Percentiles rank a stretch among this genome's conserved stretches.
phyloP scores from a whole-genome alignment of 2,113 vertebrate species.

The Quiscalus mexicanus region DNA sequence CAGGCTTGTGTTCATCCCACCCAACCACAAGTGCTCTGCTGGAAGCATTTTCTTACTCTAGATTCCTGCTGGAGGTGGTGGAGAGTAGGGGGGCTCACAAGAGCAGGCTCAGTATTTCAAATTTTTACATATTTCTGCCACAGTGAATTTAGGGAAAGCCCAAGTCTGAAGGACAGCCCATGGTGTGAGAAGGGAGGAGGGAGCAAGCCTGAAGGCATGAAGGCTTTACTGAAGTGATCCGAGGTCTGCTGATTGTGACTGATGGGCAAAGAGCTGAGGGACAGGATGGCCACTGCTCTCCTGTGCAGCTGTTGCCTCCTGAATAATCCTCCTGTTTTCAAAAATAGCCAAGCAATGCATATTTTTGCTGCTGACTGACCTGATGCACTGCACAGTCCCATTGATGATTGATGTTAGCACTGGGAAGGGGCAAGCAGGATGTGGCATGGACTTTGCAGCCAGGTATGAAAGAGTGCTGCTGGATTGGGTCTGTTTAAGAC shows the following conservation, averaged over 20 bases:
- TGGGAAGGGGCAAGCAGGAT: background rate
- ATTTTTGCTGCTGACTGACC: background rate
- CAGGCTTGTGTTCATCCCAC: background rate
- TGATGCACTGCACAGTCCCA: background rate
- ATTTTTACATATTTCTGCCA: background rate
- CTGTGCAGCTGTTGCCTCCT: background rate
- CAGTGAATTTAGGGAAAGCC: background rate
- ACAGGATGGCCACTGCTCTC: background rate
- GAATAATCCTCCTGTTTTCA: background rate
- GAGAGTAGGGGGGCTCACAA: background rate
- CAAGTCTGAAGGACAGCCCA: background rate
- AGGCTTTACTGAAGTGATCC: background rate
- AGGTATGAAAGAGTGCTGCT: background rate
- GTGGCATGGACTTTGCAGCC: background rate
- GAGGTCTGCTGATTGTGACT: background rate
- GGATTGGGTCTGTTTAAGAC: background rate
- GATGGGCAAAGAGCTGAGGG: background rate
- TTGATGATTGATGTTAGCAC: background rate
- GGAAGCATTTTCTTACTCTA: background rate
- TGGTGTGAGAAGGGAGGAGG: background rate
- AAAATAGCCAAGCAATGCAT: background rate
- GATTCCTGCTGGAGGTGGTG: background rate
- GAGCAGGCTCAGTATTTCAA: background rate
- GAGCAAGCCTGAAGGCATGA: background rate
- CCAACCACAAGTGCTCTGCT: accelerated